phyloP scores from a whole-genome alignment of 1,140 invertebrate species.

The Brachionus rubens region DNA sequence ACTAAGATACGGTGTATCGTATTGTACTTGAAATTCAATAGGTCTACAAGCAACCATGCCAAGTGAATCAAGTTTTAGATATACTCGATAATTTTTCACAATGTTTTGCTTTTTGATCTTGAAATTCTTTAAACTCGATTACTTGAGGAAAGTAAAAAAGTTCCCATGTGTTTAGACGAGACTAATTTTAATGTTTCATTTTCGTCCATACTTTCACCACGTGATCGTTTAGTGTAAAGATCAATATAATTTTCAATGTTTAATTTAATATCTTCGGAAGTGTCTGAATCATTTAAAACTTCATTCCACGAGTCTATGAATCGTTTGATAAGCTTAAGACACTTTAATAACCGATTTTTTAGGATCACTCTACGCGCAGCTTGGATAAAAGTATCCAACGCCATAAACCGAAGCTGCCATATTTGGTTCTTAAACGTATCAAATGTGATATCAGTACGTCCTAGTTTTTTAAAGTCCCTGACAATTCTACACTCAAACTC shows the following conservation, averaged over 20 bases:
- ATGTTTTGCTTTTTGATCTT: constrained; percentile 41
- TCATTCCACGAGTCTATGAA: constrained; percentile 33
- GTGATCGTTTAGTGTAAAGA: not conserved
- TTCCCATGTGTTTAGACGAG: not conserved
- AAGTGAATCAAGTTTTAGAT: constrained; percentile 5
- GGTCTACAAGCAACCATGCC: constrained; percentile 52
- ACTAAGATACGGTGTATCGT: constrained; percentile 55
- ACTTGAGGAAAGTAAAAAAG: constrained; percentile 19
- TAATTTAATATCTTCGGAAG: not conserved
- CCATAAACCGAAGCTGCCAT: constrained; percentile 53
- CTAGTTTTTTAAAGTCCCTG: constrained; percentile 43
- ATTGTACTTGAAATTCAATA: constrained; percentile 54
- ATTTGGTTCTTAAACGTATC: constrained; percentile 56
- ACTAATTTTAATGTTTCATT: not conserved
- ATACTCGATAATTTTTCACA: constrained; percentile 39
- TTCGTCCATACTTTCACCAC: constrained; percentile 22
- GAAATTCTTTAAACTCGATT: constrained; percentile 42
- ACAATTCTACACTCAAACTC: constrained; percentile 26
- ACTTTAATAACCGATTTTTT: not conserved
- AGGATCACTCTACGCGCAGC: constrained; percentile 55
- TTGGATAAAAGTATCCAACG: constrained; percentile 55
- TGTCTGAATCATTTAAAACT: constrained; percentile 5
- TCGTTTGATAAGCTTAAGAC: constrained; percentile 8
- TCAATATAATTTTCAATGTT: constrained; percentile 32
- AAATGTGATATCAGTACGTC: constrained; percentile 52